Percentiles rank a stretch among this genome's conserved stretches.
Conservation (phyloP, 1,140 invertebrate species). For the Reticulitermes speratus region DNA sequence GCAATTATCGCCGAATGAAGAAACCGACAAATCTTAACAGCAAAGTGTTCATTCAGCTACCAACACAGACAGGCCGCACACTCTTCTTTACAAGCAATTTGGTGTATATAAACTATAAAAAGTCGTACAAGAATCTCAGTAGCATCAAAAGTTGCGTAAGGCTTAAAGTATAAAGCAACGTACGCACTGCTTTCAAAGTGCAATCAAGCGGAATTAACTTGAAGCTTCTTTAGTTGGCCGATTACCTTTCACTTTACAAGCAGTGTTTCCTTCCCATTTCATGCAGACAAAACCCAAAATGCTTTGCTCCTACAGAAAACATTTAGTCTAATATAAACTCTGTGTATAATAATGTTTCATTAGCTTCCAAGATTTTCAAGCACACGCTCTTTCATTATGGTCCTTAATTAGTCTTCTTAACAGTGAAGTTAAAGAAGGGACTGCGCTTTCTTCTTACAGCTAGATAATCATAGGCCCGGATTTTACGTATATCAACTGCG, state of each 20-base stretch:
- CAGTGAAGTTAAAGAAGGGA: not conserved
- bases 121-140: not conserved
- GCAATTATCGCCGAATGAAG: not conserved
- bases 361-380: not conserved
- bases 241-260: not conserved
- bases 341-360: slow-evolving; percentile 17
- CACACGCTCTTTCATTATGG: not conserved
- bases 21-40: not conserved
- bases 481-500: not conserved
- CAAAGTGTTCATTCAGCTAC: not conserved
- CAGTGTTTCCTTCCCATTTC: not conserved
- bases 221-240: not conserved
- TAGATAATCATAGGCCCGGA: not conserved
- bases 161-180: not conserved
- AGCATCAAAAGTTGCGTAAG: not conserved
- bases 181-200: not conserved
- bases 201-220: slow-evolving; percentile 6
- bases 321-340: not conserved
- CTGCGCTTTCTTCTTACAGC: not conserved
- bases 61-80: not conserved
- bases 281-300: not conserved
- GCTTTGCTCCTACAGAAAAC: not conserved
- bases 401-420: slow-evolving; percentile 17
- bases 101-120: not conserved
- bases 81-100: not conserved